Base-by-base conservation (phyloP, 53 echinoderm and acorn worm genomes). In the Patiria pectinifera region DNA sequence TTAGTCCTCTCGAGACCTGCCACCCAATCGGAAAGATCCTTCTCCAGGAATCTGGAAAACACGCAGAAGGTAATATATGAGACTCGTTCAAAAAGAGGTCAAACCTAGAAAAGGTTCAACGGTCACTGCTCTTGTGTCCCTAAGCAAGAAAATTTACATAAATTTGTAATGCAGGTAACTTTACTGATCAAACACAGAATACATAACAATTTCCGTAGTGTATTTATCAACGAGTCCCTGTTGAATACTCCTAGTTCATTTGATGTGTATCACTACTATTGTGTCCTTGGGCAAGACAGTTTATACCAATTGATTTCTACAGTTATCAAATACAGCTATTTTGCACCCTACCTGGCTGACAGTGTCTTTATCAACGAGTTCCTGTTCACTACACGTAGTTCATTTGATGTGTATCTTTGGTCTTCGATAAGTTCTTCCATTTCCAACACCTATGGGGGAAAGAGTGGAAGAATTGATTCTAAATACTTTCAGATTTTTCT, bases 1-100 rank as follows among this genome's bases (percentile, higher is more conserved):
- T 95, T 94, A 71, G 91, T 87, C 45, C 96, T 97, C 58, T 97
- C 96, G 61, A 99, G 92, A 18, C 79, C 83, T 11, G 92, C 93
- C 87, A 95, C 10, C 99, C 99, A 99, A 43, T 94, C 96, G 10
- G 94, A 71, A 15, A 95, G 71, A 16, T 80, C 86, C 82, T 95
- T 92, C 82, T 99, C 94, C 21, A 76, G 91, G 59, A 99, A 92
- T 87, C 99, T 99, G 70, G 44, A 12, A 48, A 85, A 48, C 45
- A n/a, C 10, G 66, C 4, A 66, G 19, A 16, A 18, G 66, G 3
- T 14, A 66, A 66, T 16, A 3, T 14, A 66, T 66, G 15, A 66
- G 66, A 66, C 66, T 53, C 8, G 2, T 53, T 0, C 53, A 53
- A 53, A 35, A 53, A 53, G 53, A 53, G 53, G 5, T 53, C 53